Evolutionary conservation across 1,140 invertebrate species (phyloP), one percentile per base, ranked within the genome.

Genomic region (Kradibia gibbosae): DNA sequence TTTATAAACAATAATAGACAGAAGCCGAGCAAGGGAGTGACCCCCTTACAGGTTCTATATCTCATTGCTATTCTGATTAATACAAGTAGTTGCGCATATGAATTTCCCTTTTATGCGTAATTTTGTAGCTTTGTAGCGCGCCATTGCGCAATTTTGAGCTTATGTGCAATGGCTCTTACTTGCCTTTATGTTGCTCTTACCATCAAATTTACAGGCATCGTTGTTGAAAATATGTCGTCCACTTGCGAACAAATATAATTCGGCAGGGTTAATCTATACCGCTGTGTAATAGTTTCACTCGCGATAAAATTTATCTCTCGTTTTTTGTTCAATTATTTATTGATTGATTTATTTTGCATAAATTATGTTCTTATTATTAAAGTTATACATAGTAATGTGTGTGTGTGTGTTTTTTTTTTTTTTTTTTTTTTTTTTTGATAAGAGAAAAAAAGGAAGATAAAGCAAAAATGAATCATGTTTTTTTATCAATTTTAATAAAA

Each of bases 1-100:
- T 10, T 15, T 50, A 36, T 57, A 34, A 79, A 79, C 48, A 62
- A 78, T 67, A 78, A 53, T n/a, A 79, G 5, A 10, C 2, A 74
- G 72, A n/a, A 55, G 17, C 20, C 72, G 25, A 67, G 15, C 13
- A 0, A 67, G 36, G 62, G 20, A 67, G 62, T 67, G 34, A 67
- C 62, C 34, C 20, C 34, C 62, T 67, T 67, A 15, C n/a, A n/a
- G 28, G 5, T 67, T 50, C 8, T 50, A 50, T 72, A 0, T 31
- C 50, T 31, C 50, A 55, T 36, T 36, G 20, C 50, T 74, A 55
- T 74, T 74, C 17, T 31, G 48, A 74, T 31, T 0, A 48, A 48
- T 48, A 25, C 25, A 39, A 45, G 22, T 4, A 39, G 39, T 22
- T 39, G 13, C 31, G 22, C 22, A 25, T 55, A 17, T 48, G 10